Conservation (phyloP, 2,888 invertebrate species). For the Stomorhina lunata region DNA sequence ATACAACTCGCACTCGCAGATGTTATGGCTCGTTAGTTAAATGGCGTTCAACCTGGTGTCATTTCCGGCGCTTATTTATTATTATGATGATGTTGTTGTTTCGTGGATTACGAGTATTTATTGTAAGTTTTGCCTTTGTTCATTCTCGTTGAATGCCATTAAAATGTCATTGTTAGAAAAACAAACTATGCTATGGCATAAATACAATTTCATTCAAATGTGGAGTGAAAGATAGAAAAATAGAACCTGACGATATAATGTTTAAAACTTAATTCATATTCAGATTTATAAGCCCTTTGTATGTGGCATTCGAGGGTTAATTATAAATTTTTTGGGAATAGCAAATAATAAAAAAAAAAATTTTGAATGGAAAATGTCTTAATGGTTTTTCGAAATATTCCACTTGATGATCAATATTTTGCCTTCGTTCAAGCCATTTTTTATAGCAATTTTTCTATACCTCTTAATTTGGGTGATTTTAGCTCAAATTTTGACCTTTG, state of each 20-base stretch:
- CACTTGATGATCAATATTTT: too few relatives aligned
- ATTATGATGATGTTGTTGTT: constrained; percentile 31
- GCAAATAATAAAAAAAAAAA: too few relatives aligned
- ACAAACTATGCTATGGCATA: not conserved
- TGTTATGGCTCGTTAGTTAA: constrained; percentile 42
- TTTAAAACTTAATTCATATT: not conserved
- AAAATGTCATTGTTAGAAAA: constrained; percentile 7
- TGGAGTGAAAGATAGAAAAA: not conserved
- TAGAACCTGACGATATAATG: not conserved
- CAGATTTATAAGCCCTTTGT: too few relatives aligned
- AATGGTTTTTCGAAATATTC: too few relatives aligned
- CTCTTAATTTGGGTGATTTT: too few relatives aligned
- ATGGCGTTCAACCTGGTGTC: constrained; percentile 57
- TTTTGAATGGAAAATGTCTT: too few relatives aligned
- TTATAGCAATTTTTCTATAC: too few relatives aligned
- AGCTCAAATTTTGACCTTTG: too few relatives aligned
- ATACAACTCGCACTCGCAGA: not conserved
- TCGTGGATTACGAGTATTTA: constrained; percentile 36
- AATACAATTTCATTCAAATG: not conserved
- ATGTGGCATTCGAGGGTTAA: too few relatives aligned
- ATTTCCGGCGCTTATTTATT: constrained; percentile 55
- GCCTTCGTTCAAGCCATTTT: too few relatives aligned
- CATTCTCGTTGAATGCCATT: constrained; percentile 11
- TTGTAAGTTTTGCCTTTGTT: constrained; percentile 31
- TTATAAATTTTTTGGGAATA: too few relatives aligned